phyloP scores from a whole-genome alignment of 2,113 vertebrate genomes.

The Alaudala cheleensis region DNA sequence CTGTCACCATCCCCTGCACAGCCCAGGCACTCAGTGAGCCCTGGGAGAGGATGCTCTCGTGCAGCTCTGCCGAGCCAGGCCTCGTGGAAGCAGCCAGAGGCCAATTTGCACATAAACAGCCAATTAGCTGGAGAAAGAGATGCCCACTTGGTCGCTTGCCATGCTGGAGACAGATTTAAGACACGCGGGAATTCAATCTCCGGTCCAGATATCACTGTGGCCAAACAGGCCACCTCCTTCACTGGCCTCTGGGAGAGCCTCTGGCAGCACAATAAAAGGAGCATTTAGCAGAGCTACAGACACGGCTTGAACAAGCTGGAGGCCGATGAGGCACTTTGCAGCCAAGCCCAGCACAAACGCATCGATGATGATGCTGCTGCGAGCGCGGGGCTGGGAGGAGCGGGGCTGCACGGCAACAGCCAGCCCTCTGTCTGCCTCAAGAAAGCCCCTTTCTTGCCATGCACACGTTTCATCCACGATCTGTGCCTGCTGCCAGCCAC shows the following conservation, averaged over 20 bases:
- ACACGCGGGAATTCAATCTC: background rate
- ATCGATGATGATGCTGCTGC: background rate
- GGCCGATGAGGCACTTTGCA: constrained; percentile 14
- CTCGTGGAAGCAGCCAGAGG: background rate
- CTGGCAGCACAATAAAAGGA: constrained; percentile 54
- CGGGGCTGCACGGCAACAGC: background rate
- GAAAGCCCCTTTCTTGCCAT: constrained; percentile 23
- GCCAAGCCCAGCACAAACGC: constrained; percentile 39
- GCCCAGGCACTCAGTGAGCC: rapidly evolving
- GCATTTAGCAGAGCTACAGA: constrained; percentile 17
- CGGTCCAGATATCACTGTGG: background rate
- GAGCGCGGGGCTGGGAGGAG: background rate
- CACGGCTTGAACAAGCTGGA: background rate
- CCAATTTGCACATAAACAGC: background rate
- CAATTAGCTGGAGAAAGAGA: background rate
- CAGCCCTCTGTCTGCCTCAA: constrained; percentile 20
- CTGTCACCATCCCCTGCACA: background rate
- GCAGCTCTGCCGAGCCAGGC: background rate
- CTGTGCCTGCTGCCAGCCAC: background rate
- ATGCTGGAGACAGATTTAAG: constrained; percentile 46
- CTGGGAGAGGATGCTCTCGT: rapidly evolving
- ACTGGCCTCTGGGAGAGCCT: background rate
- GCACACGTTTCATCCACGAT: background rate
- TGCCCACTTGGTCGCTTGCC: background rate
- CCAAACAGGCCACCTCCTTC: constrained; percentile 33